phyloP scores from a whole-genome alignment of 1,140 invertebrate genomes.

The Euura saliciscinereae region DNA sequence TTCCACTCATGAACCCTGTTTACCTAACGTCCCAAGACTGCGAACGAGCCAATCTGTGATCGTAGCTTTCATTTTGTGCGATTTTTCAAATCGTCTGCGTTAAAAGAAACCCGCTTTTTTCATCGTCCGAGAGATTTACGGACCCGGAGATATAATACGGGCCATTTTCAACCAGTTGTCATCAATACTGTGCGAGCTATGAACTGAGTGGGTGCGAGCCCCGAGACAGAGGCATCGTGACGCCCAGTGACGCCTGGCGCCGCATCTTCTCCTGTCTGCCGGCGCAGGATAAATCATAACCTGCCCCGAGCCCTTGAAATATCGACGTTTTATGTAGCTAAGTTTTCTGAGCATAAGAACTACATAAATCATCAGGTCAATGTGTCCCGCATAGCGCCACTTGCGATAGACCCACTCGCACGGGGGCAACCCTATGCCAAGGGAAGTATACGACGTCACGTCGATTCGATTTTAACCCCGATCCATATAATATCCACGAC shows the following conservation, averaged over 20 bases:
- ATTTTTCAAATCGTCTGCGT: no score
- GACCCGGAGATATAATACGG: no score
- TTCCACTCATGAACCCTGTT: not conserved
- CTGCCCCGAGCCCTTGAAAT: conserved; percentile 4
- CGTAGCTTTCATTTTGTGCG: no score
- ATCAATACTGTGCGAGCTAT: no score
- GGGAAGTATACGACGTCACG: no score
- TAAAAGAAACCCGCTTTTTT: no score
- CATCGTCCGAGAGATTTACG: no score
- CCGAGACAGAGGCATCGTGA: conserved; percentile 10
- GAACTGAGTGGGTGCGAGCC: no score
- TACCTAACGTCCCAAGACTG: not conserved
- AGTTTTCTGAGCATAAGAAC: conserved; percentile 14
- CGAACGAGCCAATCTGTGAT: no score
- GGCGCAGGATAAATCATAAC: conserved; percentile 11
- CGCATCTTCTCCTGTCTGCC: conserved; percentile 2
- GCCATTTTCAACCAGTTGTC: no score
- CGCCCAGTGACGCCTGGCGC: conserved; percentile 2
- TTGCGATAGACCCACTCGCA: not conserved
- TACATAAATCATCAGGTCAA: conserved; percentile 6
- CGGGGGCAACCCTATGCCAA: not conserved
- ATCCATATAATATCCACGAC: not conserved
- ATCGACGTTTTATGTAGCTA: conserved; percentile 15
- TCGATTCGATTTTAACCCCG: not conserved
- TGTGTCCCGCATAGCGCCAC: no score